These are phyloP conservation scores for Novumbra hubbsi DNA, from an alignment of 2,797 vertebrate species.

Conservation along the genomic window DNA sequence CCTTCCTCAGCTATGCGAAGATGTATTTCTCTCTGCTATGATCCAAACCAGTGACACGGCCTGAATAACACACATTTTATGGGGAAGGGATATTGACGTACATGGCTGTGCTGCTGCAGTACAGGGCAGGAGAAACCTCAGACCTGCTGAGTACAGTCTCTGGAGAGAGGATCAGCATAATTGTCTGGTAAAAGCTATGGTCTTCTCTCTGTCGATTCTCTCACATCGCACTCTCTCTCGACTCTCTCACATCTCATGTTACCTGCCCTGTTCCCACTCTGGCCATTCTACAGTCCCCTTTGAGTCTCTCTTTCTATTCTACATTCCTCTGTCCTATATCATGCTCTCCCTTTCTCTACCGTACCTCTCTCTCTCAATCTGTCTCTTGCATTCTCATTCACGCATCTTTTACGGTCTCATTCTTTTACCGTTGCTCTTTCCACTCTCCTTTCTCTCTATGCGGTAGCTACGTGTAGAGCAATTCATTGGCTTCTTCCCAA, in stretches of 20 bases:
- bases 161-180: constrained; percentile 41
- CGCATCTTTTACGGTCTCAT: not conserved
- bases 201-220: constrained; percentile 7
- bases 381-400: constrained; percentile 12
- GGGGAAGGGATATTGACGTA: not conserved
- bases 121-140: constrained; percentile 26
- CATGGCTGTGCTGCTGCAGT: constrained; percentile 9
- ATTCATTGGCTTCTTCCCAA: not conserved
- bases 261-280: too few species aligned
- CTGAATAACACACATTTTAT: not conserved
- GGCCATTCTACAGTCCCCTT: too few species aligned
- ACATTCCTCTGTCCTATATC: not conserved
- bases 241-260: not conserved
- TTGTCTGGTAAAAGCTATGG: not conserved
- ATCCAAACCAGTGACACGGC: not conserved
- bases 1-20: not conserved
- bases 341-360: not conserved
- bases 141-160: constrained; percentile 31
- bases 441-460: not conserved
- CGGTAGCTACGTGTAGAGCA: not conserved
- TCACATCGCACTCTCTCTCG: not conserved
- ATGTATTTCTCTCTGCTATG: not conserved
- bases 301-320: not conserved
- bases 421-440: not conserved
- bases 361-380: not conserved